Percentiles rank a stretch among this genome's conserved stretches.
Evolutionary conservation across 2,888 invertebrate genomes (phyloP).

Genomic region (Pristionchus entomophagus): DNA sequence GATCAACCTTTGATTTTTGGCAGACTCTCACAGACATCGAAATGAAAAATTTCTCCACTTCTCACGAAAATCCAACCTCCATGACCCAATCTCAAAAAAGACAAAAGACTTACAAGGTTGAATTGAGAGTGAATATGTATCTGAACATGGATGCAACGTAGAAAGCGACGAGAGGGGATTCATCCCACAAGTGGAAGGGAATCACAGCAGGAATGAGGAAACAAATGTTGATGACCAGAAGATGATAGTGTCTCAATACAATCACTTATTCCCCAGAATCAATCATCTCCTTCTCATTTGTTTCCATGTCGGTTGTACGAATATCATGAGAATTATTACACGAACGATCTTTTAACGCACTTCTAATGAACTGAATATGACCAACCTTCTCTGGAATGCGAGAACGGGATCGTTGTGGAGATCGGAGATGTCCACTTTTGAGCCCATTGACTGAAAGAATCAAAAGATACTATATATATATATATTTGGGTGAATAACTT

Average conservation of each 20-base stretch:
- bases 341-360: too few relatives aligned
- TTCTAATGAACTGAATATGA: not conserved
- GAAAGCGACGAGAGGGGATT: slow-evolving; percentile 86
- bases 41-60: not conserved
- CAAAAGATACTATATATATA: not conserved
- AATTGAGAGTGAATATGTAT: slow-evolving; percentile 89
- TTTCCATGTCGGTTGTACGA: too few relatives aligned
- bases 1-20: too few relatives aligned
- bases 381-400: slow-evolving; percentile 88
- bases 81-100: not conserved
- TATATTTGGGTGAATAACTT: too few relatives aligned
- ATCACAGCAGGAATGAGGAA: slow-evolving; percentile 87
- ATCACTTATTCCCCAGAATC: not conserved
- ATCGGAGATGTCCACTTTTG: slow-evolving; percentile 86
- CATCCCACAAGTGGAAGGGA: slow-evolving; percentile 88
- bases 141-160: slow-evolving; percentile 87
- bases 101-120: slow-evolving; percentile 82
- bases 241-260: slow-evolving; percentile 82
- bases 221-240: slow-evolving; percentile 85
- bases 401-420: slow-evolving; percentile 86
- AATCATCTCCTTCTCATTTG: not conserved
- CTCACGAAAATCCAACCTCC: not conserved
- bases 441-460: slow-evolving; percentile 75
- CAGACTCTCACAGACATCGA: too few relatives aligned
- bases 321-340: too few relatives aligned